Evolutionary conservation across 2,888 invertebrate species (phyloP), one percentile per base, ranked within the genome.

Genomic region (Plebejus melissa): DNA sequence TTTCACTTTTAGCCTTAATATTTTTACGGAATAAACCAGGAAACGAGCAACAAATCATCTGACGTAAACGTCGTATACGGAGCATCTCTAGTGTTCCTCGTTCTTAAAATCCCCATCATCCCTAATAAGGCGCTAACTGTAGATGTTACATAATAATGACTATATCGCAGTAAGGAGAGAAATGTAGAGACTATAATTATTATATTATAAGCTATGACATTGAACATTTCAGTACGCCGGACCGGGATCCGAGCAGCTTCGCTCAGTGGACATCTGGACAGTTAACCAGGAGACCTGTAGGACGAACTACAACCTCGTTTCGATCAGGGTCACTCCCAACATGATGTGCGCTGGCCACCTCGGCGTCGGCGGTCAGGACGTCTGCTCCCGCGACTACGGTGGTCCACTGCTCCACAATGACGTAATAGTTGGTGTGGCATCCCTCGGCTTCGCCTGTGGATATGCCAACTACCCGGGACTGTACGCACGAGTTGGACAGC

Each of bases 321-420:
- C 81, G 74, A 75, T 76, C 0, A 5, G 76, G 3, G 75, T 84
- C 46, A 85, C 80, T 54, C 81, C 78, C 76, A 84, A 83, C 79
- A 86, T 86, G 86, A 60, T 86, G 77, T 86, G 86, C 79, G 81
- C 83, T 5, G 86, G 85, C 9, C 81, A 82, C 81, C 74, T 82
- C 1, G 77, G 80, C 1, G 65, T 65, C 32, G 83, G 82, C 1
- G 85, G 85, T 60, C 82, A 83, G 16, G 84, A 83, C 77, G 81
- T 83, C 77, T 86, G 86, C 80, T 81, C 81, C 70, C 84, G 82
- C 70, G 87, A 87, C 80, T 84, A 84, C n/a, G 87, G 87, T 16
- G 83, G 85, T 32, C 85, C 86, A 0, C 80, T 86, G 65, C 76
- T 82, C 72, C 84, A 84, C 1, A 60, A 60, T 78, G 82, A 83